Base-by-base conservation (phyloP, 1,140 invertebrate species). In the Holotrichia oblita region DNA sequence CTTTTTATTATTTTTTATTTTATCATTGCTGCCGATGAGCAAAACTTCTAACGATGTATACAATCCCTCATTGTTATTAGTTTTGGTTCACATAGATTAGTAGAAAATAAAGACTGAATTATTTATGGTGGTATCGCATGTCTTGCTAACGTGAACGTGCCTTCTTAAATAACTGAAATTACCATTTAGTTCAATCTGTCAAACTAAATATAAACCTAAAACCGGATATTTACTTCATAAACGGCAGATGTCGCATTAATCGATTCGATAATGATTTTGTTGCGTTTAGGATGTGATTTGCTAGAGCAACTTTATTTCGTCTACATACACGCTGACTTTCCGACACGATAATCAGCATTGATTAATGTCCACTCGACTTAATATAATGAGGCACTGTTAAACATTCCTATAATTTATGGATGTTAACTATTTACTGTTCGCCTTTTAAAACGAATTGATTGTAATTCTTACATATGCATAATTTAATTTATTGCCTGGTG, bases 191-290 rank as follows among this genome's bases (percentile, higher is more conserved):
- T 69, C 22, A 22, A 69, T 24, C 61, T 69, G 61, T 69, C 61
- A 27, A 69, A 27, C 61, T 24, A 69, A 69, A 24, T 24, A 69
- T 69, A 69, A 69, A 69, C 61, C 27, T 69, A 69, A 69, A 69
- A 9, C 61, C 61, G 61, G 61, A 69, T 69, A 69, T 69, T 69
- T 69, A 69, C 61, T 27, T 69, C 20, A 69, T 69, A 69, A 69
- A 69, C 61, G 61, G 61, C 61, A 69, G 61, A 69, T 69, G 61
- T 69, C 61, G 20, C 61, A 34, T 69, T 69, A 69, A 69, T 69
- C 61, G 61, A 14, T 69, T 69, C 61, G 10, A 69, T 69, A 69
- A 69, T 69, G 61, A 69, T 69, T 69, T 27, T 69, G 20, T 69
- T 69, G 61, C 61, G 27, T 14, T 55, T 69, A 27, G 22, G 3